Evolutionary conservation across 2,888 invertebrate genomes (phyloP), one percentile per base, ranked within the genome.

Genomic region (Patella ulyssiponensis): DNA sequence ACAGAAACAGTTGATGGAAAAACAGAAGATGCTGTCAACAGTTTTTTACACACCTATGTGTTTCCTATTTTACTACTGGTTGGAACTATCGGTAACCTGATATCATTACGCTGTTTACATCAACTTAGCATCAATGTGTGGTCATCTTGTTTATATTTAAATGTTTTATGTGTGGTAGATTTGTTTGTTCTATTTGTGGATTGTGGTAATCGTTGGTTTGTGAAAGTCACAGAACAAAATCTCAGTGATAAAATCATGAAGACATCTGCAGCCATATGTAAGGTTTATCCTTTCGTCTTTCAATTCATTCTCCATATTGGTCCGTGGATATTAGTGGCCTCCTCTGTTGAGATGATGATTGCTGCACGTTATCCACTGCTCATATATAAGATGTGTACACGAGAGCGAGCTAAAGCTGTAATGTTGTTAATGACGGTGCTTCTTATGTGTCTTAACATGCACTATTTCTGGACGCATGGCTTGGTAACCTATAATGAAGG

Each of bases 401-500:
- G 86, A 3, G 89, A 90, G 77, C 84, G 88, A 7, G 88, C 88
- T 11, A 85, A 85, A 20, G 88, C 90, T 14, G 85, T 89, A 71
- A 82, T 89, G 27, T 80, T 90, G 20, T 84, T 91, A 23, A 86
- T 90, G 33, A 86, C 86, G n/a, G 89, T 91, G 7, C 72, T 91
- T 3, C 82, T 91, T 1, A 85, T 89, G 52, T 89, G 89, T 76
- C 80, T 91, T 69, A 90, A 91, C 80, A 86, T 90, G 54, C 90
- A 91, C 80, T 89, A 86, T 82, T 91, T 91, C 86, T 91, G 91
- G 91, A 89, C 90, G 2, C 84, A 85, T 51, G 90, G 90, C 7
- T 81, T 90, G 14, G 84, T 86, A 9, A 81, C 74, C 44, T 84
- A 82, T 44, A 53, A 78, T n/a, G 75, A 73, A 27, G 80, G 83